Base-by-base conservation (phyloP, 2,888 invertebrate genomes). In the Cyaniris semiargus region DNA sequence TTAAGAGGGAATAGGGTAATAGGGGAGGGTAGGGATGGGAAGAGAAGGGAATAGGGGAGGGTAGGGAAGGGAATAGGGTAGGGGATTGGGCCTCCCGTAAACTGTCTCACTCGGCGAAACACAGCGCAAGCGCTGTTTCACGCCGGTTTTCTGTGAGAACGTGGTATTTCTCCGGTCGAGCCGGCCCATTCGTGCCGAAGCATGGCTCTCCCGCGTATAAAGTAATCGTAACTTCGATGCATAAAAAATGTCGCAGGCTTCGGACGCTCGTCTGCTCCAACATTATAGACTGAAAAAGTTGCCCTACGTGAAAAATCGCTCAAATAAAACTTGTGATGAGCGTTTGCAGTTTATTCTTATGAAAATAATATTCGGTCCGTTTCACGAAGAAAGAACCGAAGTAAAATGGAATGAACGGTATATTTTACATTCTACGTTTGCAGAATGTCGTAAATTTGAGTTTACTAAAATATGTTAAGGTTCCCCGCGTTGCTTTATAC, bases 331-430 rank as follows among this genome's bases (percentile, higher is more conserved):
- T 66, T 66, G 27, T 31, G 66, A 66, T 66, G 66, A 66, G 66
- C 66, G 66, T 66, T 66, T 31, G 66, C 66, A 66, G 27, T 66
- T 66, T 66, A 66, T 66, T 66, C 66, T 27, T 27, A 66, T 31
- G 66, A 66, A 31, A 66, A 66, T 66, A 66, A 66, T 31, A 66
- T 66, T 66, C 66, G 66, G 66, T 66, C 66, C 18, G 66, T 66
- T 66, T 27, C 66, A 31, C 66, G 27, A 66, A 66, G 66, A 31
- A 66, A 66, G 66, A 27, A 27, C 66, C 27, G 66, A 66, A 66
- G 66, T 66, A 27, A 66, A 66, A 66, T 15, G 66, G 66, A 66
- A 66, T 66, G 66, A 66, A 66, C 27, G 66, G 66, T 60, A 23
- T 60, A 60, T 66, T 66, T 66, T 66, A 66, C 27, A 31, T 66